Conservation (phyloP, 2,113 vertebrate genomes). For the Meriones unguiculatus region DNA sequence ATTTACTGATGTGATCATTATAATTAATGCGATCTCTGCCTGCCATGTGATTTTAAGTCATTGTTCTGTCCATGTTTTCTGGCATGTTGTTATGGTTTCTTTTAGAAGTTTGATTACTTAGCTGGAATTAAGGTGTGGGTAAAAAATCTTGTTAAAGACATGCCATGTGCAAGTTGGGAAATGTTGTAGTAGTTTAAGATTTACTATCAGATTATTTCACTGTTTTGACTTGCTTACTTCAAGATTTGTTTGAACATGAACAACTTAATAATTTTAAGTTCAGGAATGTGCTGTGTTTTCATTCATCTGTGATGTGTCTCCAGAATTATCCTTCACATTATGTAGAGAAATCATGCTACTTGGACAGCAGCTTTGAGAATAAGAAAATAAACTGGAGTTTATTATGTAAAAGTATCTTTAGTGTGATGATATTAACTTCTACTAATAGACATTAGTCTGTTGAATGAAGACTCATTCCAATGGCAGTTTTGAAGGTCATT, state of each 20-base stretch:
- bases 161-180: conserved; percentile 73
- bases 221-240: conserved; percentile 65
- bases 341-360: conserved; percentile 57
- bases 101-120: conserved; percentile 68
- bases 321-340: conserved; percentile 42
- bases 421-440: not conserved
- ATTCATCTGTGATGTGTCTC: conserved; percentile 45
- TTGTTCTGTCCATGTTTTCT: conserved; percentile 55
- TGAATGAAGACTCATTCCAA: conserved; percentile 12
- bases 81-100: conserved; percentile 39
- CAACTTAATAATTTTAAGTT: conserved; percentile 60
- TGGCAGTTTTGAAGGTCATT: conserved; percentile 46
- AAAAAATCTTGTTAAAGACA: conserved; percentile 63
- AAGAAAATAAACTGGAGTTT: conserved; percentile 23
- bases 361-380: conserved; percentile 51
- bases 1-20: conserved; percentile 47
- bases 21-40: conserved; percentile 32
- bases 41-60: conserved; percentile 38
- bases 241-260: conserved; percentile 75
- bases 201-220: conserved; percentile 69
- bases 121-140: conserved; percentile 73
- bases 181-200: conserved; percentile 58
- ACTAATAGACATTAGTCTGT: not conserved
- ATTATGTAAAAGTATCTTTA: not conserved
- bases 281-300: conserved; percentile 67